phyloP scores from a whole-genome alignment of 2,888 invertebrate species.

The Pseudococcus viburni region DNA sequence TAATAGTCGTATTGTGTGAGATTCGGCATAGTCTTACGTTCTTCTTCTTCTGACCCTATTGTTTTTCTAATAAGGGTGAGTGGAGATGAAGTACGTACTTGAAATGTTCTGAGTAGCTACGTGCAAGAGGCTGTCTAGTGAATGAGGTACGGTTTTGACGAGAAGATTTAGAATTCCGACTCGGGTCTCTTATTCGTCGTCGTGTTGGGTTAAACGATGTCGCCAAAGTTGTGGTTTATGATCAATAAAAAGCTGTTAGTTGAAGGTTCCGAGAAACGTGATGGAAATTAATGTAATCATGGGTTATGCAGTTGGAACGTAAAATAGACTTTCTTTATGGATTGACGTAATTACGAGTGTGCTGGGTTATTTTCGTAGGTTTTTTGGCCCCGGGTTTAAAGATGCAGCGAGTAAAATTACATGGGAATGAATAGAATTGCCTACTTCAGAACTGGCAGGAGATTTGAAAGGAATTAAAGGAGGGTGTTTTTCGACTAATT shows the following conservation, averaged over 20 bases:
- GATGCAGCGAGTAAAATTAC: background rate
- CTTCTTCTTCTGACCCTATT: background rate
- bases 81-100: background rate
- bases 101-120: background rate
- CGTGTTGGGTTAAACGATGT: background rate
- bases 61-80: background rate
- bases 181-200: background rate
- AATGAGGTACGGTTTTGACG: background rate
- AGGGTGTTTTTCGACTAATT: too few relatives aligned
- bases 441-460: background rate
- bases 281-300: background rate
- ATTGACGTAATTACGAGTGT: background rate
- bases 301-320: background rate
- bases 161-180: background rate
- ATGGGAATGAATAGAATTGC: background rate
- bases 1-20: conserved; percentile 1
- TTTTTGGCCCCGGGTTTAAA: background rate
- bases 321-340: background rate
- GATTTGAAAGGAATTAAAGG: too few relatives aligned
- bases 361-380: background rate
- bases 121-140: background rate
- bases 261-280: background rate
- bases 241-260: background rate
- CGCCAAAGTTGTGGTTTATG: background rate
- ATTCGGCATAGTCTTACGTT: background rate